phyloP scores from a whole-genome alignment of 1,140 invertebrate genomes.

The Muscidifurax raptorellus region DNA sequence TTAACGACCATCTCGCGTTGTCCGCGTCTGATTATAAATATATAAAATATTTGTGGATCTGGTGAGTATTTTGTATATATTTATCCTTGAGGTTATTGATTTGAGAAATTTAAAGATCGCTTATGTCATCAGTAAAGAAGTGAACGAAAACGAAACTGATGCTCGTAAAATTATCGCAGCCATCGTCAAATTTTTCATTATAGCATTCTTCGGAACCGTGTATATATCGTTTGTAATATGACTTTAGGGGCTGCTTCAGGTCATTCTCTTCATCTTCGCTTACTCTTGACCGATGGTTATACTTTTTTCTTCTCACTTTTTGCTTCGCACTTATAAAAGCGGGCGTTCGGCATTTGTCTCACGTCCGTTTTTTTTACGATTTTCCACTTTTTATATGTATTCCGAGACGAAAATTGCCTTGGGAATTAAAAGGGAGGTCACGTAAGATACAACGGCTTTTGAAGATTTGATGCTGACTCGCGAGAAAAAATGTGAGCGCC shows the following conservation, averaged over 20 bases:
- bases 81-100: no score
- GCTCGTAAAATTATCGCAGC: background rate
- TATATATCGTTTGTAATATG: background rate
- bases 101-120: no score
- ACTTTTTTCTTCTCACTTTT: background rate
- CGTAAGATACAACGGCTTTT: constrained; percentile 37
- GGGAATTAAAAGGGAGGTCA: constrained; percentile 9
- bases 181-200: background rate
- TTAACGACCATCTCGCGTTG: no score
- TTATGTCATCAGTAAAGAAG: no score
- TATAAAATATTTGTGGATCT: no score
- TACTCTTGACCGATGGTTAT: background rate
- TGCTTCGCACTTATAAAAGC: background rate
- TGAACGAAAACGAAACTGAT: background rate
- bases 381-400: constrained; percentile 3
- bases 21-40: no score
- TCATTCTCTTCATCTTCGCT: no score
- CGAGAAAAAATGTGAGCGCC: background rate
- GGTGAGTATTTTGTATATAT: no score
- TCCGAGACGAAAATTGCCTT: constrained; percentile 23
- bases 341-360: constrained; percentile 8
- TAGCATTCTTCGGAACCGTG: background rate
- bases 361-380: constrained; percentile 40
- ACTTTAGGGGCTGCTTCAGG: background rate
- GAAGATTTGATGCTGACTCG: constrained; percentile 29